These are phyloP conservation scores for Bilobella aurantiaca DNA, from an alignment of 1,140 invertebrate genomes.

Conservation along the genomic window DNA sequence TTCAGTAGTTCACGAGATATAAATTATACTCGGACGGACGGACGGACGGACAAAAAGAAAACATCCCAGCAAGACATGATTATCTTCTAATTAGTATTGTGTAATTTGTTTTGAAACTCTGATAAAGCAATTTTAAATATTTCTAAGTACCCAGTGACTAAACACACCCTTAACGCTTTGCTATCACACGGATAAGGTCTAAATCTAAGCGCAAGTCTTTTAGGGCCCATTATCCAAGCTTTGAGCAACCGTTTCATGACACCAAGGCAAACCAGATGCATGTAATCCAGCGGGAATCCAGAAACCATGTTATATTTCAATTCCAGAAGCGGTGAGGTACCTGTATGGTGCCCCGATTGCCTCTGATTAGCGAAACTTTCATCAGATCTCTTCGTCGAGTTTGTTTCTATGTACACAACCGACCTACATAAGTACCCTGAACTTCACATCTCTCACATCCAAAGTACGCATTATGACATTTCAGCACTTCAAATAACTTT, in stretches of 20 bases:
- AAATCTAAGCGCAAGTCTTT: not conserved
- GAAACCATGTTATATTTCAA: not conserved
- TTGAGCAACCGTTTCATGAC: conserved; percentile 2
- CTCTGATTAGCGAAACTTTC: not conserved
- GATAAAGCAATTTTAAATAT: too few species aligned
- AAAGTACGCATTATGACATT: conserved; percentile 11
- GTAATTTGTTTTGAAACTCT: too few species aligned
- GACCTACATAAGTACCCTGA: not conserved
- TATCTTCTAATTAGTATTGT: too few species aligned
- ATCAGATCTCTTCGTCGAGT: not conserved
- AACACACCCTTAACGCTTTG: too few species aligned
- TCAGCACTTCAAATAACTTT: conserved; percentile 15
- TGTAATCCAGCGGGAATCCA: not conserved
- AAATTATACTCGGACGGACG: too few species aligned
- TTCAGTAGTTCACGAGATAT: too few species aligned
- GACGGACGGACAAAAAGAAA: too few species aligned
- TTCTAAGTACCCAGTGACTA: too few species aligned
- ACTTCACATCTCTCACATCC: conserved; percentile 10
- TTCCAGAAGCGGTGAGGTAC: not conserved
- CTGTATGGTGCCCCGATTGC: not conserved
- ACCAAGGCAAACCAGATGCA: conserved; percentile 7
- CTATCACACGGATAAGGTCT: too few species aligned
- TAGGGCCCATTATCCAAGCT: not conserved
- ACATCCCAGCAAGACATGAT: too few species aligned
- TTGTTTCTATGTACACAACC: not conserved